Conservation (phyloP, 2,797 vertebrate genomes). For the Enteromius unitaeniatus region DNA sequence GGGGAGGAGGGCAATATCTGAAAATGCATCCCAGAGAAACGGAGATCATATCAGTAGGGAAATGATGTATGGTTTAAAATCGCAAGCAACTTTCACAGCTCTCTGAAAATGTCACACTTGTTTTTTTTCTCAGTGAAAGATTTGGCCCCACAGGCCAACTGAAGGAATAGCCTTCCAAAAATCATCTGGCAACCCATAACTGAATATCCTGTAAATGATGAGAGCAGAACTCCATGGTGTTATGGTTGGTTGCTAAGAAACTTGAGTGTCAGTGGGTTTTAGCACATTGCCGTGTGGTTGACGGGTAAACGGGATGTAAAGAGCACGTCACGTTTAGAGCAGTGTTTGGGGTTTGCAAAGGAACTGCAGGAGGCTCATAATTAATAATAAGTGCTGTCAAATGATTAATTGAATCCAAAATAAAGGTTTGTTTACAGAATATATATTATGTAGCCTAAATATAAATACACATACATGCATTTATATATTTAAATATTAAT, state of each 20-base stretch:
- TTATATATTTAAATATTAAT: too few species aligned
- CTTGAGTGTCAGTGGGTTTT: background rate
- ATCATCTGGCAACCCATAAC: background rate
- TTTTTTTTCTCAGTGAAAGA: slow-evolving; percentile 54
- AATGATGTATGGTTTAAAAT: background rate
- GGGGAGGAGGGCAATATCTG: background rate
- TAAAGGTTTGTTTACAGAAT: too few species aligned
- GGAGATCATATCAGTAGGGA: background rate
- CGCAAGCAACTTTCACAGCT: slow-evolving; percentile 50
- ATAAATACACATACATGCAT: too few species aligned
- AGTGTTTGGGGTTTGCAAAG: background rate
- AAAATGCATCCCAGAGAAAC: background rate
- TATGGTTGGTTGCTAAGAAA: background rate
- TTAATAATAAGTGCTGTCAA: background rate
- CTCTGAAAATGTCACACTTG: slow-evolving; percentile 48
- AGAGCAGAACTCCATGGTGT: background rate
- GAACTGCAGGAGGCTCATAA: background rate
- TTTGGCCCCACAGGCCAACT: background rate
- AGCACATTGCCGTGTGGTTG: background rate
- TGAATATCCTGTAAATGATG: background rate
- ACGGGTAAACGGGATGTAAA: background rate
- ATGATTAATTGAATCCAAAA: too few species aligned
- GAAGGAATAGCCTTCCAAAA: background rate
- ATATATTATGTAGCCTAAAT: too few species aligned
- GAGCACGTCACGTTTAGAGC: background rate